Base-by-base conservation (phyloP, 2,888 invertebrate genomes). In the Lacanobia oleracea region DNA sequence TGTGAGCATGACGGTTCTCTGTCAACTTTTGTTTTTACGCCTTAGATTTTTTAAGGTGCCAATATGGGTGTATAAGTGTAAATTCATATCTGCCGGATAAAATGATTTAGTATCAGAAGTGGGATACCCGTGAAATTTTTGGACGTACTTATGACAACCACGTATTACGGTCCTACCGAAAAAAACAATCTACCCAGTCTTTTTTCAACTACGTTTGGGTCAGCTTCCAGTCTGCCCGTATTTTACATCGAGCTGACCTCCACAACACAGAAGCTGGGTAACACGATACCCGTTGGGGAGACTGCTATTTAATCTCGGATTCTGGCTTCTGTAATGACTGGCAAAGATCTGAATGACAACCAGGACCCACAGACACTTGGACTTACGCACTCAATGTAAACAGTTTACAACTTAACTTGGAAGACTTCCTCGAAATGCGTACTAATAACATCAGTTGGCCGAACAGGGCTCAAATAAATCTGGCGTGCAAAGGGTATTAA, bases 401-500 rank as follows among this genome's bases (percentile, higher is more conserved):
- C 18, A 14, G 7, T 40, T 33, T 33, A 9, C 7, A 21, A 21
- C 7, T 14, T 60, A 48, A 54, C 27, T 21, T 16, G n/a, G 5
- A 27, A 54, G 33, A 23, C 43, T 9, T n/a, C 2, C n/a, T 27
- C 16, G n/a, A 21, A 53, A 16, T 60, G 12, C 10, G 45, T 37
- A 37, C 12, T 21, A 60, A 48, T 33, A 48, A 40, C 27, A 51
- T 53, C 18, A 23, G 7, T 18, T 8, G 9, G 21, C 7, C 23
- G 27, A 10, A 9, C 10, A 51, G 57, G 40, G 16, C 33, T 77
- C 23, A 51, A 37, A 33, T 48, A 45, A 54, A 21, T 64, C 18
- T 40, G 18, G 14, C 23, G 6, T 71, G 14, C n/a, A 65, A 73
- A 63, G 45, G 40, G 27, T 37, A 67, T 63, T 72, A 62, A 21